These are phyloP conservation scores for Pollenia amentaria DNA, from an alignment of 2,888 invertebrate species.

Conservation along the genomic window DNA sequence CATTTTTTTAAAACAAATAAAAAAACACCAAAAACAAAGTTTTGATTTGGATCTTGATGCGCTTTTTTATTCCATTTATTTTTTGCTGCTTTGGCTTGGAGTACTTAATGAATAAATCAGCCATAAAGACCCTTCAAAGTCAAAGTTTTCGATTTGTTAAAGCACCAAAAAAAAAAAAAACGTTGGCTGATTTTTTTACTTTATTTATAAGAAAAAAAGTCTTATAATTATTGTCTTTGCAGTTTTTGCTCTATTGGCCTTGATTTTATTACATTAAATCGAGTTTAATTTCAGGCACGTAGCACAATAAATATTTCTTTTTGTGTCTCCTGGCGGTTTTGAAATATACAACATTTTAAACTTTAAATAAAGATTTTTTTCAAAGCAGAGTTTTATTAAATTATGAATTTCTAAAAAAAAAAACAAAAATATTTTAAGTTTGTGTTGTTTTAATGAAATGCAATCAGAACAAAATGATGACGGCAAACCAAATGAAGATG, in stretches of 20 bases:
- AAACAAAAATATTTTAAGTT: conserved; percentile 15
- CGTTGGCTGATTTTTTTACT: conserved; percentile 39
- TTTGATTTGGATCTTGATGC: conserved; percentile 62
- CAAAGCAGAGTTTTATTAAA: conserved; percentile 44
- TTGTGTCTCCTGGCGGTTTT: not conserved
- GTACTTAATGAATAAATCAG: conserved; percentile 65
- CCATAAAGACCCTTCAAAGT: conserved; percentile 45
- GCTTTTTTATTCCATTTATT: conserved; percentile 35
- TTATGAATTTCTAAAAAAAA: conserved; percentile 67
- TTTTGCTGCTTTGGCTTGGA: conserved; percentile 4
- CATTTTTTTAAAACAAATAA: conserved; percentile 29
- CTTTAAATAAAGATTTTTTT: not conserved
- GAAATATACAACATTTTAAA: conserved; percentile 28
- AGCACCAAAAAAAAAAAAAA: not conserved
- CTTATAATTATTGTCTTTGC: conserved; percentile 60
- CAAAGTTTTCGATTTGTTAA: conserved; percentile 38
- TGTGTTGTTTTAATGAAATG: conserved; percentile 53
- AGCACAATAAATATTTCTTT: conserved; percentile 68
- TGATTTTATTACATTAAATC: conserved; percentile 65
- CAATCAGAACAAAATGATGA: conserved; percentile 48
- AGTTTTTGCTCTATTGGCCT: conserved; percentile 61
- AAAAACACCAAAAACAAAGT: conserved; percentile 39
- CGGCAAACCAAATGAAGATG: conserved; percentile 2
- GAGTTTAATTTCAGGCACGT: conserved; percentile 71
- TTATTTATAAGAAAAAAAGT: conserved; percentile 17